These are phyloP conservation scores for Glossophaga mutica DNA, from an alignment of 2,797 vertebrate species.

Conservation along the genomic window DNA sequence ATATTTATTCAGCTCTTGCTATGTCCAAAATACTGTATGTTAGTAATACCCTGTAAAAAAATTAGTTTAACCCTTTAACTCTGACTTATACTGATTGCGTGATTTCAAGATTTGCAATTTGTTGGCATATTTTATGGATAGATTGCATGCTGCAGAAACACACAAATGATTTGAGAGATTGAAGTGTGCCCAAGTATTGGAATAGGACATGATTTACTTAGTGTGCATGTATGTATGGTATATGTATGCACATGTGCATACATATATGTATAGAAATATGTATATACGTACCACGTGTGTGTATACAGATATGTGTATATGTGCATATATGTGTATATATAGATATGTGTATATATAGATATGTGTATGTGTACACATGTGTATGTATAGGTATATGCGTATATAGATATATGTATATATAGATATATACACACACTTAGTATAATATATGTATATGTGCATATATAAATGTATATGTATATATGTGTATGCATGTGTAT, in stretches of 20 bases:
- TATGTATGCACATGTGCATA: not conserved
- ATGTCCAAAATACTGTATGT: not conserved
- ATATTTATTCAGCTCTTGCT: not conserved
- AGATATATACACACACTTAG: too few species aligned
- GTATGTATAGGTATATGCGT: too few species aligned
- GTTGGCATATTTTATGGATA: not conserved
- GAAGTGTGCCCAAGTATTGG: not conserved
- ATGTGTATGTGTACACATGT: too few species aligned
- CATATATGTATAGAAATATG: not conserved
- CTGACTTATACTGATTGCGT: not conserved
- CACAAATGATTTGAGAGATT: not conserved
- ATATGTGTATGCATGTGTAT: not conserved
- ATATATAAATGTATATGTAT: too few species aligned
- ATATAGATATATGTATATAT: too few species aligned
- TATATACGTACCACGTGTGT: too few species aligned
- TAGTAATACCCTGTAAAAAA: not conserved
- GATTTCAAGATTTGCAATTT: conserved; percentile 3
- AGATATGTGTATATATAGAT: too few species aligned
- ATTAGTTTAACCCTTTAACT: not conserved
- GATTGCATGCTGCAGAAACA: not conserved
- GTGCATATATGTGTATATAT: too few species aligned
- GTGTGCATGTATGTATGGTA: not conserved
- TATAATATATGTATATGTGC: too few species aligned
- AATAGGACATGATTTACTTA: not conserved
- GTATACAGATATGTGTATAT: too few species aligned